These are phyloP conservation scores for Rhegmatorhina hoffmannsi DNA, from an alignment of 2,113 vertebrate genomes.

Conservation along the genomic window DNA sequence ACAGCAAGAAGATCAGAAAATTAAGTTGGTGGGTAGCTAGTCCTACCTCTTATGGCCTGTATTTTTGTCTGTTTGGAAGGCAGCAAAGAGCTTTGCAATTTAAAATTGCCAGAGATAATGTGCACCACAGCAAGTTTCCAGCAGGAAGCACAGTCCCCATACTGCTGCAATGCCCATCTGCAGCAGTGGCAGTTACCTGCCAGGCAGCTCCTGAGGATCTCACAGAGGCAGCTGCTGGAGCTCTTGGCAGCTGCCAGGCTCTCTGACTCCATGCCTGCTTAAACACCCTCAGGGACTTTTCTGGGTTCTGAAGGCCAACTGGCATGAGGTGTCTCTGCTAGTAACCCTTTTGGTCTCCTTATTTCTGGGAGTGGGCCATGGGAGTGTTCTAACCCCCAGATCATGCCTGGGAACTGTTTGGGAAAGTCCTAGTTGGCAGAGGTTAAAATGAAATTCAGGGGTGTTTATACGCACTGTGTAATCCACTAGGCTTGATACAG, in stretches of 20 bases:
- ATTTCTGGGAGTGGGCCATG: neutral
- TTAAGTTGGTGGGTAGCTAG: neutral
- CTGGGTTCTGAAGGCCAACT: neutral
- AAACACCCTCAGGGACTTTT: neutral
- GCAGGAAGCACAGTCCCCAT: neutral
- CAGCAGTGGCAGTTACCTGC: neutral
- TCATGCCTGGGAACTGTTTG: neutral
- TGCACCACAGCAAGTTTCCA: neutral
- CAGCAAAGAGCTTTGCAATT: neutral
- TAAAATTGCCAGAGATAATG: neutral
- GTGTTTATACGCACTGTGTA: neutral
- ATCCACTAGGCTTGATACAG: neutral
- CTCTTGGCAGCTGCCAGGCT: neutral
- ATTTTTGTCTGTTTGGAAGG: neutral
- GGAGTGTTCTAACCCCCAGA: neutral
- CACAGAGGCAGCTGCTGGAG: neutral
- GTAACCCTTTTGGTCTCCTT: fast-evolving
- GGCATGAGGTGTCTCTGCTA: neutral
- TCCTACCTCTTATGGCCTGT: neutral
- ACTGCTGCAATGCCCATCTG: fast-evolving
- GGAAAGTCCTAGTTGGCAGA: neutral
- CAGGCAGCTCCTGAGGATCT: neutral
- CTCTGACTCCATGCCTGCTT: neutral
- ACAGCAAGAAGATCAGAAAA: neutral
- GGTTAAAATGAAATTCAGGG: neutral